Base-by-base conservation (phyloP, 2,888 invertebrate species). In the Leucozona laternaria region DNA sequence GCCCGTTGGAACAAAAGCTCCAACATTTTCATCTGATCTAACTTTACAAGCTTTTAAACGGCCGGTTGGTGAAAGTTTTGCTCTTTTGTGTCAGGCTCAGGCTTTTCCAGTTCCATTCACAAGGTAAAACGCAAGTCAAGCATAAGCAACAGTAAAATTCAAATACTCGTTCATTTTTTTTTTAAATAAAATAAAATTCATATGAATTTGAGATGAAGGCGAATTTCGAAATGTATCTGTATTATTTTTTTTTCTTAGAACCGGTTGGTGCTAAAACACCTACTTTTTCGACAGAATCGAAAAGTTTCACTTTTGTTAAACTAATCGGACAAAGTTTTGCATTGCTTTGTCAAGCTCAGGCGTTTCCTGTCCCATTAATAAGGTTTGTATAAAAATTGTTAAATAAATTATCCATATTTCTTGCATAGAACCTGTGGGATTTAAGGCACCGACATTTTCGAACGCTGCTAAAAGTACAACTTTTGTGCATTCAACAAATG, bases 351-450 rank as follows among this genome's bases (percentile, higher is more conserved):
- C 95, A 95, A 90, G 95, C 95, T 60, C 96, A 96, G 92, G 95
- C 94, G 8, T 94, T 93, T 93, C 96, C 96, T 58, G 94, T 96
- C 89, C 96, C 96, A 89, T 91, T 95, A 83, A 95, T 95, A 94
- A 95, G 95, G 95, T 96, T 94, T 89, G 91, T 90, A 66, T 34
- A 17, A 6, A 17, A 31, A 20, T n/a, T 31, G 0, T 31, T 2
- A 25, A 34, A 58, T 48, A 45, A 0, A 37, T 28, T 62, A n/a
- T 28, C 10, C 2, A 7, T 58, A 28, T 28, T 50, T 50, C 28
- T 28, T 28, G 0, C 17, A 10, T 90, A 94, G 94, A 94, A 89
- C 94, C 94, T 31, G 92, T 94, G 50, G 94, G 93, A 89, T 92
- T 93, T 22, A 93, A 93, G 88, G 92, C 93, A n/a, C 94, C 94